Evolutionary conservation across 2,113 vertebrate species (phyloP).

Genomic region (Sclerurus mexicanus): DNA sequence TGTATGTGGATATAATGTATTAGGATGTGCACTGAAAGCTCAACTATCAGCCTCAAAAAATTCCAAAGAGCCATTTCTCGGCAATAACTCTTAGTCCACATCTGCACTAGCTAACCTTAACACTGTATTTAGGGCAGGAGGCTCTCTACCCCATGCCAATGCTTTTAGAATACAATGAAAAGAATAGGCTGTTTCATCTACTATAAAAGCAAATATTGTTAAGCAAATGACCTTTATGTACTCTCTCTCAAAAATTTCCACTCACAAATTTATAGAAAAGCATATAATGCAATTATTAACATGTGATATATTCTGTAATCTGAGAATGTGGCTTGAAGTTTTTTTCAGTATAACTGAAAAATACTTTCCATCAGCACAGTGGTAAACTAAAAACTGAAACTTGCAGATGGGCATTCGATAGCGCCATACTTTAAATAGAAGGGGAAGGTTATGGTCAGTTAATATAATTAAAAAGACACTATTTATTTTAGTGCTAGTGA

Average conservation of each 20-base stretch:
- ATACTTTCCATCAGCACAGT: background rate
- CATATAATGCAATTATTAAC: slow-evolving; percentile 16
- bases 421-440: background rate
- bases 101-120: background rate
- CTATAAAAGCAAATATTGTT: background rate
- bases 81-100: background rate
- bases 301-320: background rate
- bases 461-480: background rate
- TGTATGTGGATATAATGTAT: background rate
- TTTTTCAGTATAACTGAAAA: background rate
- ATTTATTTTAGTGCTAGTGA: slow-evolving; percentile 3
- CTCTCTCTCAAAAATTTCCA: background rate
- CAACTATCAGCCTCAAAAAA: background rate
- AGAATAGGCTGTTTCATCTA: background rate
- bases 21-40: background rate
- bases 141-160: background rate
- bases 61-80: background rate
- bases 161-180: background rate
- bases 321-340: background rate
- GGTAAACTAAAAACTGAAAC: background rate
- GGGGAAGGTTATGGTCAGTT: background rate
- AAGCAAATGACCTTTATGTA: background rate
- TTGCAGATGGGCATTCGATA: background rate
- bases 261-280: background rate
- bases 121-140: background rate